Evolutionary conservation across 2,113 vertebrate genomes (phyloP), one percentile per base, ranked within the genome.

Genomic region (Syrrhaptes paradoxus): DNA sequence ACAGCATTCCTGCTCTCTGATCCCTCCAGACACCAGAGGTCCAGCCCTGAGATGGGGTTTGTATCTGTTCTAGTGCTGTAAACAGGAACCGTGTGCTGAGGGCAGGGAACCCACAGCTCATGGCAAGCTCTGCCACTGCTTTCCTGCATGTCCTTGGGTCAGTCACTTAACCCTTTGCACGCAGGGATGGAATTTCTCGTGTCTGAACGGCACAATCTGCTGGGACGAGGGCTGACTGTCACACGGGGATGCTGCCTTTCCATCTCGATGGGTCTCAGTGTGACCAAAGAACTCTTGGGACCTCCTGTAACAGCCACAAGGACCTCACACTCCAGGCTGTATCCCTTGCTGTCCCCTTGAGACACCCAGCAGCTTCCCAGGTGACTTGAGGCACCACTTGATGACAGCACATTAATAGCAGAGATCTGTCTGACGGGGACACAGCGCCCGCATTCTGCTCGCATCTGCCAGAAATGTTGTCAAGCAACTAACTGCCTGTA

Each of bases 401-500:
- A 9, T 78, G 45, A 54, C 76, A 78, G 76, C 6, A 51, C 57
- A 36, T 75, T 34, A 91, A 88, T 46, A 86, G 82, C 77, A 49
- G 36, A 75, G 83, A 49, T 76, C 62, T 76, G 54, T 32, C 89
- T 90, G 84, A 85, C 67, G 72, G 73, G 76, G 62, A 67, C 29
- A n/a, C 85, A 77, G 82, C 3, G 55, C 78, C 79, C 72, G 34
- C 36, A 16, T 79, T 20, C 51, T 78, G 58, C 59, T 51, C 67
- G 65, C 75, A 20, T 74, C 94, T 96, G 91, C 96, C 96, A 96
- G 71, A 38, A 95, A 54, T 82, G 93, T 78, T 96, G 94, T 96
- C 93, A 94, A 71, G 94, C 85, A 97, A 65, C 83, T 59, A 94
- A 92, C 72, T 76, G 92, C 84, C 76, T 79, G 66, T 94, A 97